Percentiles rank a stretch among this genome's conserved stretches.
These are phyloP conservation scores for Dicyrtoma fusca DNA, from an alignment of 2,888 invertebrate genomes.

Conservation along the genomic window DNA sequence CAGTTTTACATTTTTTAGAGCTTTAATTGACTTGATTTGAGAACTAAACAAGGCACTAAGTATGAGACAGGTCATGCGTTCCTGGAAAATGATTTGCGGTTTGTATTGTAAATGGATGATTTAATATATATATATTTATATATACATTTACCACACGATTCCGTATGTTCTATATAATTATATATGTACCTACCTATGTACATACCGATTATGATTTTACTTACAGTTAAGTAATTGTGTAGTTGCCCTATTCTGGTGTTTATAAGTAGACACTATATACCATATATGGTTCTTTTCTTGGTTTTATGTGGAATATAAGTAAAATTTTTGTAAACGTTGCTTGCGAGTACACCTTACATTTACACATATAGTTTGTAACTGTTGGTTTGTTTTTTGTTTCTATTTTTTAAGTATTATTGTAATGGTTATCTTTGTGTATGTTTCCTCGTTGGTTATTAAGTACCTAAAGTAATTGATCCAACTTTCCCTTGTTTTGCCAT, in stretches of 20 bases:
- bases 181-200: background rate
- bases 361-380: background rate
- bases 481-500: too few species aligned
- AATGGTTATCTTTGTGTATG: background rate
- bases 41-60: slow-evolving; percentile 14
- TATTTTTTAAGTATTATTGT: background rate
- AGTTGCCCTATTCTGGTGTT: too few species aligned
- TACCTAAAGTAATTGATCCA: too few species aligned
- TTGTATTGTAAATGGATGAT: background rate
- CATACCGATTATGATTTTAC: too few species aligned
- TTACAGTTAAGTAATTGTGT: too few species aligned
- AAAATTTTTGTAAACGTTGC: too few species aligned
- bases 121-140: too few species aligned
- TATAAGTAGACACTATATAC: too few species aligned
- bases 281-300: too few species aligned
- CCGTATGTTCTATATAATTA: background rate
- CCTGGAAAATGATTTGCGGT: background rate
- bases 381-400: background rate
- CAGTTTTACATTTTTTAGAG: too few species aligned
- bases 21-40: background rate
- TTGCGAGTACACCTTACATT: background rate
- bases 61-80: slow-evolving; percentile 14
- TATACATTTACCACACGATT: background rate
- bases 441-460: background rate
- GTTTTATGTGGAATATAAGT: too few species aligned